phyloP scores from a whole-genome alignment of 2,797 vertebrate species.

The Gadopsis marmoratus region DNA sequence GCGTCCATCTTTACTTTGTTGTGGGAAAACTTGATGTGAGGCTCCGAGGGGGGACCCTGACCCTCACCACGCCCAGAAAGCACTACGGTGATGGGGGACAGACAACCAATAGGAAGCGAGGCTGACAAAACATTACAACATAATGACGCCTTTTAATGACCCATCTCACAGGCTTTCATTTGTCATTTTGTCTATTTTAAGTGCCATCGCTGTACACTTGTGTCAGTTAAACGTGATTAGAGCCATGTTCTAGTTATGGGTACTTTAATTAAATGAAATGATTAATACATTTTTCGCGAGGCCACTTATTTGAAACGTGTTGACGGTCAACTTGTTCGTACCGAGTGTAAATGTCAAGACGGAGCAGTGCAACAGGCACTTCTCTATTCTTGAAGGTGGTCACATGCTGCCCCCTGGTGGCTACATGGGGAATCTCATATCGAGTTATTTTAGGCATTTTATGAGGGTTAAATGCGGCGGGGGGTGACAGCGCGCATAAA shows the following conservation, averaged over 20 bases:
- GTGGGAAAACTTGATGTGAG: background rate
- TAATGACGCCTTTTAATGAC: background rate
- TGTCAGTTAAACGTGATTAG: background rate
- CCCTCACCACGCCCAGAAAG: constrained; percentile 51
- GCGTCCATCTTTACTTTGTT: constrained; percentile 47
- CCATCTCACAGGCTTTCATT: background rate
- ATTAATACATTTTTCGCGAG: too few species aligned
- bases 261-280: background rate
- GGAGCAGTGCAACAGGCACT: accelerated
- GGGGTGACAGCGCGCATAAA: too few species aligned
- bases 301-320: background rate
- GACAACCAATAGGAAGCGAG: constrained; percentile 11
- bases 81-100: background rate
- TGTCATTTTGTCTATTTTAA: background rate
- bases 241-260: too few species aligned
- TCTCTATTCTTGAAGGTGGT: background rate
- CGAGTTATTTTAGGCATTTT: background rate
- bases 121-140: background rate
- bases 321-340: background rate
- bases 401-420: constrained; percentile 46
- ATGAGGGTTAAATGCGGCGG: background rate
- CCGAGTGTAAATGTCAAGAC: too few species aligned
- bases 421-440: too few species aligned
- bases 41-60: background rate
- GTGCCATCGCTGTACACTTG: too few species aligned